These are phyloP conservation scores for Mimachlamys varia DNA, from an alignment of 2,888 invertebrate genomes.

Conservation along the genomic window DNA sequence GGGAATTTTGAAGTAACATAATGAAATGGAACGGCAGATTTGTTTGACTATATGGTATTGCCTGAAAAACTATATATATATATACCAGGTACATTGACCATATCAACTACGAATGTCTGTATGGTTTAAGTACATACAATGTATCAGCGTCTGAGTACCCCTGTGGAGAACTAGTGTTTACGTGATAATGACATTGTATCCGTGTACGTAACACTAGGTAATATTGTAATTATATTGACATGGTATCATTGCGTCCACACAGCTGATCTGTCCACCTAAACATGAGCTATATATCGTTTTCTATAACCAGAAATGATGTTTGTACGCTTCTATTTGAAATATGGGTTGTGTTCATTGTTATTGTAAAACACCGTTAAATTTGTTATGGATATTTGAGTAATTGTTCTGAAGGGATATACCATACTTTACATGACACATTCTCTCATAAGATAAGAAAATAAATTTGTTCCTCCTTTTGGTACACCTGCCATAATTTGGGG, in stretches of 20 bases:
- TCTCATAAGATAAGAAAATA: too few relatives aligned
- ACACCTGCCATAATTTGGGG: too few relatives aligned
- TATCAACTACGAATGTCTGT: background rate
- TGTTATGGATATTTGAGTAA: background rate
- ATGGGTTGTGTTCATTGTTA: background rate
- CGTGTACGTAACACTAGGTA: too few relatives aligned
- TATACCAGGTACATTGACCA: too few relatives aligned
- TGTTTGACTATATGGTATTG: too few relatives aligned
- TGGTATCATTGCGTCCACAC: slow-evolving; percentile 17
- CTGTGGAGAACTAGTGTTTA: background rate
- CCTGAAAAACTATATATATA: too few relatives aligned
- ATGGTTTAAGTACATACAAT: background rate
- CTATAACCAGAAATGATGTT: background rate
- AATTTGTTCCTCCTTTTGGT: too few relatives aligned
- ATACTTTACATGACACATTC: too few relatives aligned
- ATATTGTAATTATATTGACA: slow-evolving; percentile 29
- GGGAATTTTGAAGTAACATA: background rate
- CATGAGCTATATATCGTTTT: background rate
- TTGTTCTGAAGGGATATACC: background rate
- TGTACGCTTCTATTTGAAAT: background rate
- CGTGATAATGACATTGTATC: too few relatives aligned
- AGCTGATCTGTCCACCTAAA: slow-evolving; percentile 6
- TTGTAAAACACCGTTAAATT: background rate
- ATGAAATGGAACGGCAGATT: too few relatives aligned
- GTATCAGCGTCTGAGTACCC: too few relatives aligned